phyloP scores from a whole-genome alignment of 2,797 vertebrate species.

The Ibycter americanus region DNA sequence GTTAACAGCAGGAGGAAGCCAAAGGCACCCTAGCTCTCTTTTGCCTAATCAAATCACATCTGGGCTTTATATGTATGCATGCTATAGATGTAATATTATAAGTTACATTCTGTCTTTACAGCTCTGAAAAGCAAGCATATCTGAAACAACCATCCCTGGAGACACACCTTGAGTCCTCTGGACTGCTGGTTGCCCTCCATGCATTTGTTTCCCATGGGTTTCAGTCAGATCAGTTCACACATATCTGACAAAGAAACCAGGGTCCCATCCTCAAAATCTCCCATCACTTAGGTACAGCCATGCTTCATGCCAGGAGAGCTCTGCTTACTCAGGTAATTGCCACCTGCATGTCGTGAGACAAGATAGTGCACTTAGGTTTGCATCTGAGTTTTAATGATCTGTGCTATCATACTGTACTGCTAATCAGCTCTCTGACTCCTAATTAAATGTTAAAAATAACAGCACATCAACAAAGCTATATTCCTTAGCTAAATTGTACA shows the following conservation, averaged over 20 bases:
- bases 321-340: not conserved
- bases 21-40: not conserved
- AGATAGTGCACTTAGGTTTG: not conserved
- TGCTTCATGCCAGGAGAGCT: not conserved
- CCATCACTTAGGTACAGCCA: not conserved
- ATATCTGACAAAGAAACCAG: not conserved
- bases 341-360: not conserved
- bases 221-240: not conserved
- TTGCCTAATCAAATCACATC: not conserved
- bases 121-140: not conserved
- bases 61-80: not conserved
- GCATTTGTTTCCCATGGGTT: not conserved
- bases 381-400: not conserved
- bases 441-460: slow-evolving; percentile 17
- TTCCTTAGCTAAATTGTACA: not conserved
- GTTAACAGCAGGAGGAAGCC: not conserved
- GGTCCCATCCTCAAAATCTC: not conserved
- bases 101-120: not conserved
- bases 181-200: not conserved
- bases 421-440: not conserved
- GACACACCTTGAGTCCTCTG: not conserved
- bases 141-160: not conserved
- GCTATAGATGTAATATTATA: not conserved
- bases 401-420: not conserved
- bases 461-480: not conserved